Evolutionary conservation across 2,113 vertebrate genomes (phyloP), one percentile per base, ranked within the genome.

Genomic region (Carassius carassius): DNA sequence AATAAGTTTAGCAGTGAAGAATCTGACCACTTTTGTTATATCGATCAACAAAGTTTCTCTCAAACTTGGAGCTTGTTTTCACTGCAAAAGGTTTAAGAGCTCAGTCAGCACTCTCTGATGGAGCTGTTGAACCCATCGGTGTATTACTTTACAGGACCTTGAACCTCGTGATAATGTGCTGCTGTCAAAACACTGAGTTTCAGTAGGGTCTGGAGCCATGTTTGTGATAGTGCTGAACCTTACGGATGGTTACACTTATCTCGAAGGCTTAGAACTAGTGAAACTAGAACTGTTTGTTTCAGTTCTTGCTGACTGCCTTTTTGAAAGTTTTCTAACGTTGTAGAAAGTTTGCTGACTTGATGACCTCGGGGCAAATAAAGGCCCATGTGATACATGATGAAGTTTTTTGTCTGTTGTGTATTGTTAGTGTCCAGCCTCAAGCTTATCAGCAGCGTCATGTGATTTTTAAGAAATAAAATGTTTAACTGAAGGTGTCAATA

Each of bases 301-400:
- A 9, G 69, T 84, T 74, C 16, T 2, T 16, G 23, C 5, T 32
- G 16, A 3, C 2, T 70, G 21, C 29, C 56, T 77, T 23, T 25
- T 35, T 80, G 13, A 70, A 29, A 73, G 58, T 29, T 81, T 69
- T 23, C 35, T 82, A 49, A 79, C 14, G 37, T 29, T 17, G 51
- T 41, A 81, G 65, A 35, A 65, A 51, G 35, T 87, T 56, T 72
- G 83, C 54, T 83, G 79, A 70, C 41, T 69, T 74, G 49, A 21
- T 88, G 86, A 85, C 23, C 86, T 16, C 32, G 54, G 75, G 25
- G 44, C 0, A 9, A 60, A 14, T 11, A 74, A 63, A 74, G 25
- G 72, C 54, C 54, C 7, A 32, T 79, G 47, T 85, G 35, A 37
- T 60, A 17, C 11, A 37, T 37, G 6, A 35, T 37, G 12, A 78